Evolutionary conservation across 2,113 vertebrate genomes (phyloP), one percentile per base, ranked within the genome.

Genomic region (Lamprotornis superbus): DNA sequence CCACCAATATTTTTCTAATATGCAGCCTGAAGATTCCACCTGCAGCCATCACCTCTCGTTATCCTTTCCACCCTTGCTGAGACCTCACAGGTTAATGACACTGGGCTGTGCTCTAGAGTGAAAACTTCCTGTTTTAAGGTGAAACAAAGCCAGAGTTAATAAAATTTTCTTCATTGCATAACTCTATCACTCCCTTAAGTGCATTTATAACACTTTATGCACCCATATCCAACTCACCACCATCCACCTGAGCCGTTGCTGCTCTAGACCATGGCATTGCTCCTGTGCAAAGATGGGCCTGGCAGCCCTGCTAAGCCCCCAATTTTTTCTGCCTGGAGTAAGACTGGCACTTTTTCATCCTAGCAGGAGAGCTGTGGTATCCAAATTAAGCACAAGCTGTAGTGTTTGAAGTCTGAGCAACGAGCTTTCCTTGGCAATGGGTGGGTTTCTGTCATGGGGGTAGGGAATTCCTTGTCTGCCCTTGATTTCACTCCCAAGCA

Each of bases 381-480:
- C 83, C 83, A 91, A 94, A 92, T 84, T 78, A 94, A 92, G 81
- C 57, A 81, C 89, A 92, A 95, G 74, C 83, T 92, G 53, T 44
- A 81, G 86, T 42, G 56, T 80, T 84, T 94, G 50, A 83, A 91
- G 77, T 28, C 86, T 95, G 89, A 95, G 91, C 80, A 75, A 74
- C 63, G 83, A 95, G 77, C 49, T 73, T 78, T 89, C 89, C 73
- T 91, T 31, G 1, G 81, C 83, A 95, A 83, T 56, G 81, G 80
- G 90, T 84, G 69, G 64, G 81, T 46, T 96, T 96, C 93, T 83
- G 77, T 87, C 78, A 64, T 55, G 63, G 80, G 59, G 68, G 61
- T 71, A 91, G 67, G 81, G 78, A 95, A 95, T 91, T 89, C 84
- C 78, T 89, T 14, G 0, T 60, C 77, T 92, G 60, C 17, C 80